Base-by-base conservation (phyloP, 2,888 invertebrate species). In the Ctenicera cuprea region DNA sequence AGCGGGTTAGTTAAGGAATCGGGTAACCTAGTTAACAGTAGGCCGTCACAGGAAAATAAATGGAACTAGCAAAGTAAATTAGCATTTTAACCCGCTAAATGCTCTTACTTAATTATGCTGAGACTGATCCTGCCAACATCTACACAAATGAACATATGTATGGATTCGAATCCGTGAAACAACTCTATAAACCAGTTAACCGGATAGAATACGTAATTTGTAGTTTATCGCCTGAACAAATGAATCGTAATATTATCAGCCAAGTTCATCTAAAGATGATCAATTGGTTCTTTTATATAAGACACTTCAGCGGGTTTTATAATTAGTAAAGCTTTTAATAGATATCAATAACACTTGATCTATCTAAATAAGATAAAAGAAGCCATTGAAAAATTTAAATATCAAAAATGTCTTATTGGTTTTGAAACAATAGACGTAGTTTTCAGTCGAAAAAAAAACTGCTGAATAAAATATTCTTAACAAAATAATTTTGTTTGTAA, bases 1-100 rank as follows among this genome's bases (percentile, higher is more conserved):
- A 14, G 33, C 38, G 59, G 33, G 18, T 59, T 59, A 38, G 59
- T 59, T 59, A 59, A 59, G 59, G 59, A 59, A 59, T 38, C 12
- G 38, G 38, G 20, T 59, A 59, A 59, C 59, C 59, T 38, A 59
- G 33, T 59, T 59, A 38, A 52, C 37, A 59, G 59, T 37, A 59
- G 59, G 59, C 38, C 16, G 38, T 22, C 59, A 20, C 14, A 20
- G 30, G 59, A 38, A 41, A 59, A 59, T 59, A 20, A 59, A 59
- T 59, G 59, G 38, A 59, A 38, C 12, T 20, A 59, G 38, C 38
- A 38, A 59, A n/a, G 38, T 18, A 22, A 59, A 59, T 59, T 59
- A 59, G n/a, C 59, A n/a, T 59, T 59, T 59, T 59, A 59, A 59
- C 14, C 59, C 18, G 20, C 41, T 38, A 59, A 59, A 59, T 20